Conservation (phyloP, 2,888 invertebrate species). For the Zaprionus bogoriensis region DNA sequence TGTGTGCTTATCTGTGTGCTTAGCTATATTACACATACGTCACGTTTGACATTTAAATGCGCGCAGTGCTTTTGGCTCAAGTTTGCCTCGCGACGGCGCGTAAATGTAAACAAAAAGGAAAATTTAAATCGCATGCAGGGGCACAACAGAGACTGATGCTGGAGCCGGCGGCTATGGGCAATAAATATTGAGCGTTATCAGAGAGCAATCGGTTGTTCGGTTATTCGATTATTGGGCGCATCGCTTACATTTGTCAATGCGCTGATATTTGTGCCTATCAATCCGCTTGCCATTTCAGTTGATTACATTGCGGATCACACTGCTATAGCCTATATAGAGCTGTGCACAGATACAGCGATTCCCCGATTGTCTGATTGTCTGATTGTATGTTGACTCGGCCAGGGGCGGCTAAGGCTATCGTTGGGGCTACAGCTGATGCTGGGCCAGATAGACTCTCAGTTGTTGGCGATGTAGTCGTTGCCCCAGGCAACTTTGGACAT, state of each 20-base stretch:
- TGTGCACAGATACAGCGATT: too few relatives aligned
- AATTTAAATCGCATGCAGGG: constrained; percentile 4
- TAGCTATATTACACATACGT: constrained; percentile 47
- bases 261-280: constrained; percentile 71
- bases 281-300: constrained; percentile 63
- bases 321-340: constrained; percentile 13
- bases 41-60: constrained; percentile 64
- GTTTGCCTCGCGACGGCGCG: constrained; percentile 43
- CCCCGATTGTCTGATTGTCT: constrained; percentile 11
- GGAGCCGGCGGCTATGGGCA: too few relatives aligned
- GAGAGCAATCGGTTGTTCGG: too few relatives aligned
- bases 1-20: background rate
- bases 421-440: constrained; percentile 2
- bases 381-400: constrained; percentile 8
- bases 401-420: constrained; percentile 5
- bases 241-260: constrained; percentile 69
- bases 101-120: constrained; percentile 65
- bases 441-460: too few relatives aligned
- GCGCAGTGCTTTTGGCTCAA: constrained; percentile 32
- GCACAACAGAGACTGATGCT: background rate
- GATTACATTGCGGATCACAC: constrained; percentile 62
- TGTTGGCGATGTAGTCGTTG: background rate
- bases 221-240: too few relatives aligned
- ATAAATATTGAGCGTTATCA: background rate
- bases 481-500: constrained; percentile 46